Conservation (phyloP, 23 tunicate genomes). For the Trididemnum clinides region DNA sequence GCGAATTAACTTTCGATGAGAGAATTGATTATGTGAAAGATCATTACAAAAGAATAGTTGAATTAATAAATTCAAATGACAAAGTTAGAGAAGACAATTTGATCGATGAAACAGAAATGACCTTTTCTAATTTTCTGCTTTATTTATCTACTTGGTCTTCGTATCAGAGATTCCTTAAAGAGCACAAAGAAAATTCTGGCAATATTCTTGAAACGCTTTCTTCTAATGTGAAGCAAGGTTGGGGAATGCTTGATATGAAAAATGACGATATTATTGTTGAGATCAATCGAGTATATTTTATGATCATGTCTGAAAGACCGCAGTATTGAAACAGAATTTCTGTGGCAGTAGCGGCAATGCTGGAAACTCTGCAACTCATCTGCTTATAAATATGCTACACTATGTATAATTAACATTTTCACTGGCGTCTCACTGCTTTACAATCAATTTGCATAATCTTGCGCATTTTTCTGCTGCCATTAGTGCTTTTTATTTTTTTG, state of each 20-base stretch:
- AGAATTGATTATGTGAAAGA: slow-evolving; percentile 32
- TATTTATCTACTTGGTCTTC: slow-evolving; percentile 55
- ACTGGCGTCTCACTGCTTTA: no score
- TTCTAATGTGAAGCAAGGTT: neutral
- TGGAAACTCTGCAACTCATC: no score
- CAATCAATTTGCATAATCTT: no score
- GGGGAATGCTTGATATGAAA: neutral
- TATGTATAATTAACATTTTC: no score
- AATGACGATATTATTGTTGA: neutral
- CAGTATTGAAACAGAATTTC: no score
- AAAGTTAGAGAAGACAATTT: slow-evolving; percentile 11
- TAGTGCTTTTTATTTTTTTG: no score
- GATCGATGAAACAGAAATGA: neutral
- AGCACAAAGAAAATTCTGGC: neutral
- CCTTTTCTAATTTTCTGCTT: neutral
- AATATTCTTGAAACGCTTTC: slow-evolving; percentile 4
- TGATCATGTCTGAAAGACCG: slow-evolving; percentile 3
- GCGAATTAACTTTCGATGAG: neutral
- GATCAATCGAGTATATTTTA: neutral
- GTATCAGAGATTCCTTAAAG: slow-evolving; percentile 33
- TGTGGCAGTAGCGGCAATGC: no score
- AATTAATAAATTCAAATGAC: neutral
- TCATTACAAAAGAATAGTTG: slow-evolving; percentile 30
- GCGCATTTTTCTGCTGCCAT: no score
- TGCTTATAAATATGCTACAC: no score